These are phyloP conservation scores for Tinea semifulvella DNA, from an alignment of 2,888 invertebrate genomes.

Conservation along the genomic window DNA sequence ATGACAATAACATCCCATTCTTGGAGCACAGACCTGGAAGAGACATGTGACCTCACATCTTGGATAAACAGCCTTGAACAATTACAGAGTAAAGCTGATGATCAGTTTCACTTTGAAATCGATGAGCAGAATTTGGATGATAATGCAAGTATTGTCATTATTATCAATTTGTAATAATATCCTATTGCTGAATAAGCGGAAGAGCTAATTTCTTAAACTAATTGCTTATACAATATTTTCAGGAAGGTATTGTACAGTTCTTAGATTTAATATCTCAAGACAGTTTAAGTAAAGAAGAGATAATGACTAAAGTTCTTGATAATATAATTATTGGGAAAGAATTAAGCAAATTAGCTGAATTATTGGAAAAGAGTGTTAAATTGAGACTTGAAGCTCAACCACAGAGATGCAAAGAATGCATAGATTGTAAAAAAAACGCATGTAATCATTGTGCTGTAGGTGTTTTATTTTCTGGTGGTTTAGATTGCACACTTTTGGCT, in stretches of 20 bases:
- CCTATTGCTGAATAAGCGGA: no score
- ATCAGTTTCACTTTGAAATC: constrained; percentile 34
- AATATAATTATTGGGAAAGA: constrained; percentile 39
- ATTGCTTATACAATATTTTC: no score
- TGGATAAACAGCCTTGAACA: constrained; percentile 37
- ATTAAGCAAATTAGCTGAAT: constrained; percentile 49
- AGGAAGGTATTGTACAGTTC: constrained; percentile 35
- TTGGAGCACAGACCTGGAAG: constrained; percentile 34
- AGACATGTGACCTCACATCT: constrained; percentile 28
- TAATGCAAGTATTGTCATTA: constrained; percentile 27
- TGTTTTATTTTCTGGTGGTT: constrained; percentile 93
- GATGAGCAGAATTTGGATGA: constrained; percentile 24
- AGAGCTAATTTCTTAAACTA: no score
- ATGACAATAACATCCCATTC: constrained; percentile 31
- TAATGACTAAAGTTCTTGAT: constrained; percentile 47
- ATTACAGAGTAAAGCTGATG: constrained; percentile 42
- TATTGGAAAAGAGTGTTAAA: constrained; percentile 68
- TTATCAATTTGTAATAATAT: no score
- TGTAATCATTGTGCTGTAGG: constrained; percentile 76
- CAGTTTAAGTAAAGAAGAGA: constrained; percentile 29
- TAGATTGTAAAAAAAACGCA: constrained; percentile 26
- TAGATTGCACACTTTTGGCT: constrained; percentile 94
- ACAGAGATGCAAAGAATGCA: constrained; percentile 69
- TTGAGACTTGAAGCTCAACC: constrained; percentile 70
- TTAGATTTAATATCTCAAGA: constrained; percentile 31